A percentile compares a stretch with the other conserved stretches of the same genome.
phyloP scores from a whole-genome alignment of 2,113 vertebrate species.

The Zosterops pallidus region DNA sequence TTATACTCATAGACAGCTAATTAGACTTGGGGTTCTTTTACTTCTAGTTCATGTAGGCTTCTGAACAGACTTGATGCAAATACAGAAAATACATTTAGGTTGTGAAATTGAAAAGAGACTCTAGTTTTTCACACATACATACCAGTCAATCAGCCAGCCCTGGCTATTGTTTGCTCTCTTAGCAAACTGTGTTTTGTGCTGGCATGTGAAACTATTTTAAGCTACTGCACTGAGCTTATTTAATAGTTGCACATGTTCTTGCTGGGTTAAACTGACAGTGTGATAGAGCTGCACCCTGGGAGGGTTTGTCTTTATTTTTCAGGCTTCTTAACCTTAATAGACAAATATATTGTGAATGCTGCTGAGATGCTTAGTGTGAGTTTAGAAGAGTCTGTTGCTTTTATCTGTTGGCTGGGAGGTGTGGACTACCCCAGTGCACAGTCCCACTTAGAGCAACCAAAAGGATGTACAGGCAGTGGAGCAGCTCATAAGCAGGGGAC shows the following conservation, averaged over 20 bases:
- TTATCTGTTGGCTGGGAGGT: neutral
- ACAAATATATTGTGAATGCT: neutral
- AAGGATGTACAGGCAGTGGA: neutral
- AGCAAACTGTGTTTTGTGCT: constrained; percentile 46
- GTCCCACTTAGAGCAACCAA: neutral
- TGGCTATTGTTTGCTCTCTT: constrained; percentile 53
- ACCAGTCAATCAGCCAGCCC: neutral
- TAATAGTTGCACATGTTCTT: constrained; percentile 35
- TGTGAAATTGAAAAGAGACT: constrained; percentile 2
- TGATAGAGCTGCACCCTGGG: neutral
- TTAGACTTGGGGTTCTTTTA: neutral
- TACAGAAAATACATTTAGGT: neutral
- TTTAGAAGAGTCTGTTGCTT: neutral
- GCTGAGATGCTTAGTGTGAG: neutral
- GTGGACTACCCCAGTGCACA: neutral
- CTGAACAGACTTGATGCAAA: neutral
- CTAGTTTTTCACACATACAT: neutral
- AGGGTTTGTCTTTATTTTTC: neutral
- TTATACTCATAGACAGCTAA: neutral
- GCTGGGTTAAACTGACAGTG: neutral
- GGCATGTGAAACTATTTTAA: constrained; percentile 52
- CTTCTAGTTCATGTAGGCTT: neutral
- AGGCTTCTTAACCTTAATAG: neutral
- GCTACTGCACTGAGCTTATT: constrained; percentile 28
- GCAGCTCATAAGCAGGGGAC: neutral